These are phyloP conservation scores for Idaea dimidiata DNA, from an alignment of 2,888 invertebrate genomes.

Conservation along the genomic window DNA sequence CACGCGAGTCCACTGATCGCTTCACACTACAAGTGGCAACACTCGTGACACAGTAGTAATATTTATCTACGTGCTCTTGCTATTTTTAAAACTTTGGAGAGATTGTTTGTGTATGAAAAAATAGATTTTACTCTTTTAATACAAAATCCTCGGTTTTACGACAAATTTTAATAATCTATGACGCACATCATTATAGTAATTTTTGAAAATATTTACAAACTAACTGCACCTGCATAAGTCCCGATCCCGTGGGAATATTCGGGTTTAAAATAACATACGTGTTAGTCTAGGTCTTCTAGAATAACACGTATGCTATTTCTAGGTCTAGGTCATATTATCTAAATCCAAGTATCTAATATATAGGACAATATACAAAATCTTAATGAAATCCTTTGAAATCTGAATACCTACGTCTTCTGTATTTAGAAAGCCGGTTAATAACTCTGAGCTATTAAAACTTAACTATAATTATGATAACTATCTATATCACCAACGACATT, in stretches of 20 bases:
- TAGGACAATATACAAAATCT: no score
- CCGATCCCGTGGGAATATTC: no score
- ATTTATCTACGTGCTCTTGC: slow-evolving; percentile 54
- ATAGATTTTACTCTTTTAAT: not conserved
- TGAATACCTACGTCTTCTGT: no score
- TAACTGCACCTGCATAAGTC: no score
- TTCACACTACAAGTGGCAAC: slow-evolving; percentile 76
- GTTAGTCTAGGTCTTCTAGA: no score
- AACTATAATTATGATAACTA: slow-evolving; percentile 40
- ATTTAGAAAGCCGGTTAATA: not conserved
- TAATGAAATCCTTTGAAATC: no score
- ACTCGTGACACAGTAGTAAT: slow-evolving; percentile 70
- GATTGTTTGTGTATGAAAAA: not conserved
- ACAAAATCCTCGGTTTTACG: not conserved
- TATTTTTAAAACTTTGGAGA: slow-evolving; percentile 53
- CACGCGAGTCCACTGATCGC: slow-evolving; percentile 66
- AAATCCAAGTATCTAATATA: no score
- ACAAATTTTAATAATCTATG: not conserved
- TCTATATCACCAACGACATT: slow-evolving; percentile 54
- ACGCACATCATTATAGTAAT: not conserved
- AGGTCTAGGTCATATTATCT: no score
- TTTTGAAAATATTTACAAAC: no score
- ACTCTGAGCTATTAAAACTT: slow-evolving; percentile 33
- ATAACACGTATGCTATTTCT: no score
- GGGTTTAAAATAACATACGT: no score